A percentile compares a stretch with the other conserved stretches of the same genome.
Evolutionary conservation across 1,140 invertebrate species (phyloP).

Genomic region (fruit fly (Drosophila melanogaster)): DNA sequence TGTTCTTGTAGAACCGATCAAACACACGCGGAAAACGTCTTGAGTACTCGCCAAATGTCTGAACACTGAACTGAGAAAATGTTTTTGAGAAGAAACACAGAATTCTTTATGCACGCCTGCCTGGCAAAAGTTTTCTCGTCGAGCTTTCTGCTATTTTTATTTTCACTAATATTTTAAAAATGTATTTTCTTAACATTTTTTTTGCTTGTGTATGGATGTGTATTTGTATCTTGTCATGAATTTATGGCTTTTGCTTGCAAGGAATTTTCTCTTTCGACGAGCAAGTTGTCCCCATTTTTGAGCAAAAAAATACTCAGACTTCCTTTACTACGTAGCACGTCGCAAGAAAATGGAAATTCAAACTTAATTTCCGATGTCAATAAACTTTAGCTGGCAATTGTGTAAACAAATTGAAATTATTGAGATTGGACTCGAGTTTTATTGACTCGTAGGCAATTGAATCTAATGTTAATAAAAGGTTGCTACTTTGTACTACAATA

Average conservation of each 20-base stretch:
- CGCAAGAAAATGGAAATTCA: conserved; percentile 27
- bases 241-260: conserved; percentile 52
- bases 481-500: neutral
- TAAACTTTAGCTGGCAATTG: conserved; percentile 58
- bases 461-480: neutral
- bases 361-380: conserved; percentile 56
- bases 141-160: conserved; percentile 74
- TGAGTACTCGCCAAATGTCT: conserved; percentile 61
- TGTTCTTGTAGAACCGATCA: conserved; percentile 20
- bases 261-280: conserved; percentile 42
- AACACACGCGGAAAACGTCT: conserved; percentile 54
- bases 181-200: conserved; percentile 46
- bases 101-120: conserved; percentile 47
- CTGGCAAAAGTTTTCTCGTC: conserved; percentile 64
- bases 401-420: conserved; percentile 44
- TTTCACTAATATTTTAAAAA: conserved; percentile 44
- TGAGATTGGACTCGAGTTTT: conserved; percentile 12
- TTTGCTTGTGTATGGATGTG: conserved; percentile 23
- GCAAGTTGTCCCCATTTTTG: conserved; percentile 52
- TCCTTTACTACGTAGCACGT: neutral
- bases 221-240: conserved; percentile 36
- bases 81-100: conserved; percentile 50
- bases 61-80: conserved; percentile 63
- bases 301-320: conserved; percentile 1
- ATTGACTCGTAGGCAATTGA: conserved; percentile 3